phyloP scores from a whole-genome alignment of 2,888 invertebrate genomes.

The Plusia festucae region DNA sequence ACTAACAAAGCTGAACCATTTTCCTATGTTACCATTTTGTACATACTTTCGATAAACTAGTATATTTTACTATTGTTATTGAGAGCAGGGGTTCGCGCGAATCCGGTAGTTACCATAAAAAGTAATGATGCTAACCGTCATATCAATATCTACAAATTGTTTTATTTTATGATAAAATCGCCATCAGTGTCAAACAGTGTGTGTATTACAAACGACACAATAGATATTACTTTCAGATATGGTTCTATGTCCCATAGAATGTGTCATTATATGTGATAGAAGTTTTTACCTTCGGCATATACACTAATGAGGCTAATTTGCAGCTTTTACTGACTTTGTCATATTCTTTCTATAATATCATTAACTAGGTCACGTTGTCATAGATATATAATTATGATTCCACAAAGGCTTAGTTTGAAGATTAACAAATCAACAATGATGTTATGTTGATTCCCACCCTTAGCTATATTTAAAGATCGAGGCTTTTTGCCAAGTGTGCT shows the following conservation, averaged over 20 bases:
- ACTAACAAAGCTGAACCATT: constrained; percentile 32
- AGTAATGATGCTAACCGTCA: constrained; percentile 66
- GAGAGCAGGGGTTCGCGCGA: constrained; percentile 62
- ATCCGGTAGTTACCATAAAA: constrained; percentile 72
- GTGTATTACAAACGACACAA: constrained; percentile 54
- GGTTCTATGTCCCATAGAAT: constrained; percentile 8
- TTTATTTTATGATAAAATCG: constrained; percentile 63
- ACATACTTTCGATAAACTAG: constrained; percentile 47
- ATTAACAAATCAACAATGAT: too few species aligned
- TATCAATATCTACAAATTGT: constrained; percentile 69
- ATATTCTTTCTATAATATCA: too few species aligned
- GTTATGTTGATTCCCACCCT: too few species aligned
- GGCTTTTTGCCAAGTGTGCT: too few species aligned
- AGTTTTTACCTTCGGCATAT: not conserved
- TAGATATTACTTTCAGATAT: constrained; percentile 43
- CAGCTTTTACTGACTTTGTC: not conserved
- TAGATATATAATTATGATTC: too few species aligned
- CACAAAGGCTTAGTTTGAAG: too few species aligned
- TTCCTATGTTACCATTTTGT: constrained; percentile 33
- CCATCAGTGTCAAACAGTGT: constrained; percentile 51
- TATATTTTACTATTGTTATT: constrained; percentile 61
- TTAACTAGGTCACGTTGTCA: too few species aligned
- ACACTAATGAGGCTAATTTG: not conserved
- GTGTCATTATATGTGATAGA: not conserved
- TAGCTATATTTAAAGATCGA: too few species aligned